Evolutionary conservation across 2,888 invertebrate genomes (phyloP), one percentile per base, ranked within the genome.

Genomic region (Drosophila kokeensis): DNA sequence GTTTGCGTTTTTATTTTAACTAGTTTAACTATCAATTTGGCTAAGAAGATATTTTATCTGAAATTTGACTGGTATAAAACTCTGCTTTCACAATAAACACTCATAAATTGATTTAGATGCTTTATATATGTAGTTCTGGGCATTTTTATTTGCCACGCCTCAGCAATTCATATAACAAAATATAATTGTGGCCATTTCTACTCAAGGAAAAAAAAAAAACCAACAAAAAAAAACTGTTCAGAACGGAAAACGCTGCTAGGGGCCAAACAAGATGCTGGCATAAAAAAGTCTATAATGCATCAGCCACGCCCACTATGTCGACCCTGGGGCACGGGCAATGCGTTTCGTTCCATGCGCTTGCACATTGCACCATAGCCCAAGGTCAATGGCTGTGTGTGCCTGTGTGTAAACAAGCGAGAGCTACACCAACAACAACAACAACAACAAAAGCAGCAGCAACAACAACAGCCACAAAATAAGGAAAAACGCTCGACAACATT

Each of bases 401-500:
- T 68, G 53, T 79, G 69, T 82, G 79, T 79, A 79, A 75, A 63
- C 73, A 81, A 74, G 64, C 75, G 70, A 66, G 63, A 59, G 55
- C 70, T 54, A 48, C 68, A 59, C 40, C 66, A 70, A 24, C 76
- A 66, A 57, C 60, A 69, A 29, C 52, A 52, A 32, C n/a, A 32
- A 15, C 52, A 63, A 48, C 58, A 68, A 29, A 53, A 63, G 36
- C 18, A 49, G 5, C 58, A 57, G 15, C 45, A 32, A 67, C 69
- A 73, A 63, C 58, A 63, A 42, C 50, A 64, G 45, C 24, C 45
- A 45, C 45, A 45, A 24, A 15, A 66, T 42, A 69, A 55, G 52
- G 73, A 79, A 69, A 78, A 70, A 69, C 70, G 84, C 87, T 79
- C 86, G 68, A 83, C 73, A 86, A 81, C 80, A 86, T 90, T 88